Base-by-base conservation (phyloP, 2,888 invertebrate genomes). In the Frankliniella fusca region DNA sequence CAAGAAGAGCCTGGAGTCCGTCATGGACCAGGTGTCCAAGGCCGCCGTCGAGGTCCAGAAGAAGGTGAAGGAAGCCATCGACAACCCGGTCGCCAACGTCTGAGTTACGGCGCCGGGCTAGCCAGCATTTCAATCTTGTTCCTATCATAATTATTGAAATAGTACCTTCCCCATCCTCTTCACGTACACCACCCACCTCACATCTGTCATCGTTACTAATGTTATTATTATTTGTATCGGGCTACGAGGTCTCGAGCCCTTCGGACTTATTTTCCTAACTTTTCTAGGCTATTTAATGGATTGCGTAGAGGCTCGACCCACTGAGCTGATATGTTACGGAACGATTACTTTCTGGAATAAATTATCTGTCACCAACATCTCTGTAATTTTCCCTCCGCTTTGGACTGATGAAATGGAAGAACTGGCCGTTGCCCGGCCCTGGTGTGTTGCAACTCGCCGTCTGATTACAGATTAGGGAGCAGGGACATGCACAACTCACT, bases 21-120 rank as follows among this genome's bases (percentile, higher is more conserved):
- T 76, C 27, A 76, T 76, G 70, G 70, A 76, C 11, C 70, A 76
- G 70, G 70, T 76, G 23, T 76, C 70, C 70, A 76, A 76, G 70
- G 70, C 27, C 70, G 70, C 70, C 70, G 27, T 76, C 27, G 70
- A 76, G 70, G 70, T 76, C 70, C 70, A 76, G 70, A 76, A 76
- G 23, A 76, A 76, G 70, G 70, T 76, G 11, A 76, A 76, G 70
- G 70, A 23, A 1, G 70, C 70, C 70, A 76, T 76, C 70, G 70
- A 76, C 23, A 12, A 9, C 70, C 70, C 70, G 27, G 23, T 27
- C 9, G 70, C 70, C 8, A 12, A 8, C 8, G 70, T 76, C 27
- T 76, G 27, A 76, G 70, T 9, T 27, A 7, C 5, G 70, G 23
- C 70, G 27, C 70, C 70, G 23, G 9, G 9, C 70, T 76, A 23